phyloP scores from a whole-genome alignment of 2,113 vertebrate genomes.

The Pungitius pungitius region DNA sequence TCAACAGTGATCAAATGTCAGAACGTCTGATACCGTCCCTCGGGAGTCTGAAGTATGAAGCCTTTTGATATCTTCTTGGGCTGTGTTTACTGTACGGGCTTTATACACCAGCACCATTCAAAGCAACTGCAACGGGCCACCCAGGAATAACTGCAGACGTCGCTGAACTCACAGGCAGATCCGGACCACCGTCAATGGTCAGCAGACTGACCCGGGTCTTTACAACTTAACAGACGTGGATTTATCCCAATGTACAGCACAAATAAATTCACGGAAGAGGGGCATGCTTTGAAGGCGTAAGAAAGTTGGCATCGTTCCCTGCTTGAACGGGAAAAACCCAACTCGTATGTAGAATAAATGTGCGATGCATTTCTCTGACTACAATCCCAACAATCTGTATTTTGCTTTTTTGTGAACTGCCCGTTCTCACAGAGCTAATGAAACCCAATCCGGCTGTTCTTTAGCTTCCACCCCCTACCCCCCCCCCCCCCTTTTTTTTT shows the following conservation, averaged over 20 bases:
- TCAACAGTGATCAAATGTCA: slow-evolving; percentile 18
- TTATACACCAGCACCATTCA: slow-evolving; percentile 45
- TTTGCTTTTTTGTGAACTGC: slow-evolving; percentile 36
- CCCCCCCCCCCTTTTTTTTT: no score
- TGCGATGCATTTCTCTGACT: not conserved
- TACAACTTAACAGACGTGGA: slow-evolving; percentile 65
- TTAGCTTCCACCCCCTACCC: slow-evolving; percentile 34
- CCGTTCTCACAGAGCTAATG: slow-evolving; percentile 44
- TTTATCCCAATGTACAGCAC: slow-evolving; percentile 66
- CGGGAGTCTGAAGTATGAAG: slow-evolving; percentile 29
- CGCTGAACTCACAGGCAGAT: slow-evolving; percentile 58
- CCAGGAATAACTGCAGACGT: slow-evolving; percentile 67
- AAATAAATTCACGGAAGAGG: slow-evolving; percentile 69
- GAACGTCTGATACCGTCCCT: slow-evolving; percentile 41
- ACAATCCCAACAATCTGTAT: slow-evolving; percentile 37
- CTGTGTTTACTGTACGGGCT: slow-evolving; percentile 46
- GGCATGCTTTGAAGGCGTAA: slow-evolving; percentile 68
- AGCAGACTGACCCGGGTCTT: slow-evolving; percentile 70
- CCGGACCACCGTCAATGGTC: slow-evolving; percentile 74
- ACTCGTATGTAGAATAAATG: not conserved
- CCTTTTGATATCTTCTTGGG: slow-evolving; percentile 39
- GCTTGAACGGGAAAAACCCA: slow-evolving; percentile 24
- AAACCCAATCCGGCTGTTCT: slow-evolving; percentile 33
- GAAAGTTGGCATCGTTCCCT: slow-evolving; percentile 34
- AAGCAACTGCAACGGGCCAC: slow-evolving; percentile 71